Conservation (phyloP, 1,140 invertebrate species). For the Thalassaphorura encarpata region DNA sequence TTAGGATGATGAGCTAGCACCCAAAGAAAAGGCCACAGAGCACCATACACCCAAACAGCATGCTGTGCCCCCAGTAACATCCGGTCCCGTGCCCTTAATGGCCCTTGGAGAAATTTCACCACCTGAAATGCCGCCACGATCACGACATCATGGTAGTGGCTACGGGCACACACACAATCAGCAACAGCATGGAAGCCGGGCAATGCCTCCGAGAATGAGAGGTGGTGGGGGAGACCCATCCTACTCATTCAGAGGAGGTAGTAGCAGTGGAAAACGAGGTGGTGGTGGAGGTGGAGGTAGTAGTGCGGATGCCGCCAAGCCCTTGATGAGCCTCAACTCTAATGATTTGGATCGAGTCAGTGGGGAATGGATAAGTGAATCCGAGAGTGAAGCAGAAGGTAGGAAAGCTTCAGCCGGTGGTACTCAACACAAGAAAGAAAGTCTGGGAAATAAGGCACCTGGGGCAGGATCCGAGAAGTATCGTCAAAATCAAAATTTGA, state of each 20-base stretch:
- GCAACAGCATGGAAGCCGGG: slow-evolving; percentile 8
- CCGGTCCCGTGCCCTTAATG: slow-evolving; percentile 24
- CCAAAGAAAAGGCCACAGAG: neutral
- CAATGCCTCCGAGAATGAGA: slow-evolving; percentile 27
- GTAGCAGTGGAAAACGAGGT: neutral
- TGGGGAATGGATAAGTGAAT: too few relatives aligned
- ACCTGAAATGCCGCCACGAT: slow-evolving; percentile 9
- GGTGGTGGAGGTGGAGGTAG: slow-evolving; percentile 5
- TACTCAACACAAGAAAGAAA: too few relatives aligned
- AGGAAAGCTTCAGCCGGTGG: too few relatives aligned
- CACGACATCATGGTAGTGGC: slow-evolving; percentile 1
- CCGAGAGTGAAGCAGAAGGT: too few relatives aligned
- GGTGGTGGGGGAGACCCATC: slow-evolving; percentile 22
- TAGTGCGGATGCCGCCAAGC: neutral
- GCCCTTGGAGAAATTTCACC: slow-evolving; percentile 26
- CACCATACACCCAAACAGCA: neutral
- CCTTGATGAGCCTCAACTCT: too few relatives aligned
- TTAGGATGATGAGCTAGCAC: slow-evolving; percentile 1
- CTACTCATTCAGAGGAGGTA: too few relatives aligned
- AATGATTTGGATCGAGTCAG: too few relatives aligned
- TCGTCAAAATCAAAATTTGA: too few relatives aligned
- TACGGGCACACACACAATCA: neutral
- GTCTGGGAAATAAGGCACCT: too few relatives aligned
- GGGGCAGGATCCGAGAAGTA: too few relatives aligned
- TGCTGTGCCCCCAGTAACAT: slow-evolving; percentile 4